Evolutionary conservation across 2,888 invertebrate genomes (phyloP), one percentile per base, ranked within the genome.

Genomic region (Amiota mariae): DNA sequence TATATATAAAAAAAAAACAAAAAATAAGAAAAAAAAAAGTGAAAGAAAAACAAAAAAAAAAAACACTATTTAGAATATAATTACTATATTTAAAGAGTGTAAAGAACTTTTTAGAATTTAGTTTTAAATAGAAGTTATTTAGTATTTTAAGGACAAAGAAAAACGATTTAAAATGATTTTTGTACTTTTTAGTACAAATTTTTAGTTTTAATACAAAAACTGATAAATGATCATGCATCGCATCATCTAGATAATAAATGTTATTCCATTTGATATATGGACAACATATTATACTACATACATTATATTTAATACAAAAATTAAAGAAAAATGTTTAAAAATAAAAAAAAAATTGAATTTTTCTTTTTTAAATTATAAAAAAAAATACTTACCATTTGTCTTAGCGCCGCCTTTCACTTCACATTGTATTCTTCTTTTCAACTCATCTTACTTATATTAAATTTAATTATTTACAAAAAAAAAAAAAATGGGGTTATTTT

Each of bases 101-200:
- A 18, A 20, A 59, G 4, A 18, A 59, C 20, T 59, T 59, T 59
- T 11, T 77, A 84, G 80, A 74, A 73, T 73, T 70, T 13, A 77
- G 59, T 20, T 76, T 86, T 86, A 84, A 79, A 67, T 76, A 78
- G 85, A 79, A 82, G 85, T 84, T 84, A 84, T 84, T 80, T 84
- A 86, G 76, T 85, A 4, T 59, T 84, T 47, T 85, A 85, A 83
- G 85, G 61, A 47, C n/a, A 85, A 85, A 83, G 86, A 57, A 47
- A 71, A 18, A 72, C 46, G 71, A 72, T 15, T 70, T 70, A 20
- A 49, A n/a, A n/a, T 12, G 12, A 59, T 59, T 18, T 59, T 64
- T 46, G 64, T 64, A n/a, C 46, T 47, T 46, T 13, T 46, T 13
- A 64, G 64, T 64, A 47, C 59, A 59, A 64, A 64, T 64, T 36